phyloP scores from a whole-genome alignment of 1,140 invertebrate species.

The Coboldia fuscipes region DNA sequence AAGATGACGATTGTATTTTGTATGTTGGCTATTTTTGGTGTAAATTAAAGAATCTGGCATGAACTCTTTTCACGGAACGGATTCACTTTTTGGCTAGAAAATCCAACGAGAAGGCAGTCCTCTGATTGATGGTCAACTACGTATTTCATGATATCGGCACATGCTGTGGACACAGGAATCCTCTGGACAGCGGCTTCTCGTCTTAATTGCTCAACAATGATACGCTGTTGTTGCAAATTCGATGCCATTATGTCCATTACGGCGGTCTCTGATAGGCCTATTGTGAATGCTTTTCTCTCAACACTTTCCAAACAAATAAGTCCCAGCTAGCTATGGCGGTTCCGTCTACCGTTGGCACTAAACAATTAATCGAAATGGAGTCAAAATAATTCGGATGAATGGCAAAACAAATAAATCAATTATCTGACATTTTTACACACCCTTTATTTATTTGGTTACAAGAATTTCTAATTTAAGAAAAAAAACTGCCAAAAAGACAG shows the following conservation, averaged over 20 bases:
- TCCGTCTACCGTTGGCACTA: too few relatives aligned
- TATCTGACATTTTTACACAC: too few relatives aligned
- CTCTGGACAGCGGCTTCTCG: slow-evolving; percentile 78
- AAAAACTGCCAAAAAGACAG: too few relatives aligned
- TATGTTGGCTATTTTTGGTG: too few relatives aligned
- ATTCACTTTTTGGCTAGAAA: slow-evolving; percentile 89
- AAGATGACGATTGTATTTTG: too few relatives aligned
- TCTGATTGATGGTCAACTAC: slow-evolving; percentile 84
- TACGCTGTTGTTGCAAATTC: slow-evolving; percentile 74
- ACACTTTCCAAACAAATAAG: too few relatives aligned
- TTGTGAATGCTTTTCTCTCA: slow-evolving; percentile 25
- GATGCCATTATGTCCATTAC: slow-evolving; percentile 82
- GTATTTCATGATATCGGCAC: slow-evolving; percentile 84
- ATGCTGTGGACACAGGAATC: slow-evolving; percentile 66
- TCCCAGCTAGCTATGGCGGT: too few relatives aligned
- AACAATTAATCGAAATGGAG: too few relatives aligned
- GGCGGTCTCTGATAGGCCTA: slow-evolving; percentile 63
- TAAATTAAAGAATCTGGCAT: slow-evolving; percentile 56
- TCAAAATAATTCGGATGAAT: too few relatives aligned
- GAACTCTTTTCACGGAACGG: slow-evolving; percentile 93
- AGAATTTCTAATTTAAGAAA: too few relatives aligned
- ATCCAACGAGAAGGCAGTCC: slow-evolving; percentile 87
- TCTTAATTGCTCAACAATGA: slow-evolving; percentile 80
- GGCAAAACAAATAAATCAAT: too few relatives aligned
- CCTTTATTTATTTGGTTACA: too few relatives aligned